These are phyloP conservation scores for Campylomormyrus tamandua DNA, from an alignment of 2,113 vertebrate genomes.

Conservation along the genomic window DNA sequence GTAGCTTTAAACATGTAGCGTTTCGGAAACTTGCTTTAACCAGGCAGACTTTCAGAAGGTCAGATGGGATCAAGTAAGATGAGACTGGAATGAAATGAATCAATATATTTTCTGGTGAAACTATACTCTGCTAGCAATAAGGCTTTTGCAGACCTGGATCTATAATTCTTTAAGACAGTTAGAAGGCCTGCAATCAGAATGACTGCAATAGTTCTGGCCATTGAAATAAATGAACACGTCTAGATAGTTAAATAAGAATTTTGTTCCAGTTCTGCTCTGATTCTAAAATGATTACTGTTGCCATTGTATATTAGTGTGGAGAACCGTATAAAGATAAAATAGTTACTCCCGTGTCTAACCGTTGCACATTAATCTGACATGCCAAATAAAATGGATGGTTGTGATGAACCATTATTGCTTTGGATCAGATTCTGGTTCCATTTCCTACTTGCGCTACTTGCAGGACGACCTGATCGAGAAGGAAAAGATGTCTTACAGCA, in stretches of 20 bases:
- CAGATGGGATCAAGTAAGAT: background rate
- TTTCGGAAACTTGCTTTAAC: background rate
- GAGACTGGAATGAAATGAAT: background rate
- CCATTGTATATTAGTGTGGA: background rate
- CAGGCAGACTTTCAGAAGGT: background rate
- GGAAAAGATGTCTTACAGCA: slow-evolving; percentile 68
- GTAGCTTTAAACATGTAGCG: background rate
- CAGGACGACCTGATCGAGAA: slow-evolving; percentile 86
- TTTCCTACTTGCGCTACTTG: slow-evolving; percentile 20
- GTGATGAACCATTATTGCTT: background rate
- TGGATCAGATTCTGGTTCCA: background rate
- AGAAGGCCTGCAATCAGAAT: background rate
- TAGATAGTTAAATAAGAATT: background rate
- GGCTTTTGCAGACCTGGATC: background rate
- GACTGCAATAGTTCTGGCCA: background rate
- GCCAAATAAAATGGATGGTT: background rate
- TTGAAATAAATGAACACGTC: background rate
- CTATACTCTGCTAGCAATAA: background rate
- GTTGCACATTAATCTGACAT: background rate
- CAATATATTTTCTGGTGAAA: background rate
- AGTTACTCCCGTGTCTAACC: background rate
- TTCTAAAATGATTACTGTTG: background rate
- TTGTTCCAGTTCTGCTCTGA: slow-evolving; percentile 10
- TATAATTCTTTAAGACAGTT: background rate
- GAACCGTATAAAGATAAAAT: background rate